These are phyloP conservation scores for Drosophila carrolli DNA, from an alignment of 1,140 invertebrate species.

Conservation along the genomic window DNA sequence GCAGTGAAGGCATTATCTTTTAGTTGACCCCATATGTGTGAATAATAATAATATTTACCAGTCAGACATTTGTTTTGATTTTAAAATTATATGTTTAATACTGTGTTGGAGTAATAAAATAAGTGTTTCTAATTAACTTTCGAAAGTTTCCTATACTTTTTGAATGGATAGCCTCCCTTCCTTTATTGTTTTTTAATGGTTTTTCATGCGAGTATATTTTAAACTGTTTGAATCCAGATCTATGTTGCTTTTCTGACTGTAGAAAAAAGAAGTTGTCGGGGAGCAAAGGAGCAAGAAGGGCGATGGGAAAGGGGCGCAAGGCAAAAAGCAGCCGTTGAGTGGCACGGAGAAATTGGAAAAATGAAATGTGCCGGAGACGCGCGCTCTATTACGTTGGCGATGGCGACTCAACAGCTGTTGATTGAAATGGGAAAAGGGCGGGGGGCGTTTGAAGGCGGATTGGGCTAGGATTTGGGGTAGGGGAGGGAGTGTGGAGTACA, in stretches of 20 bases:
- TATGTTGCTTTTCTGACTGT: not conserved
- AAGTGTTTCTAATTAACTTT: no score
- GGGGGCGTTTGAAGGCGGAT: not conserved
- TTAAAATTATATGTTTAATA: no score
- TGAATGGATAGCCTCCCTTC: no score
- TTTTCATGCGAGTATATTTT: no score
- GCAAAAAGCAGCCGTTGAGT: conserved; percentile 50
- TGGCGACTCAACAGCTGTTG: conserved; percentile 68
- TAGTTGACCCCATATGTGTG: no score
- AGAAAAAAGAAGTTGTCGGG: not conserved
- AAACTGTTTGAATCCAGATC: not conserved
- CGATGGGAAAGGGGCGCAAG: conserved; percentile 11
- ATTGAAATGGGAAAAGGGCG: conserved; percentile 47
- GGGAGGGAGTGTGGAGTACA: not conserved
- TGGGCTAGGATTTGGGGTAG: not conserved
- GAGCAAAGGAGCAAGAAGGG: conserved; percentile 1
- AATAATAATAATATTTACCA: no score
- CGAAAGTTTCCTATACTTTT: no score
- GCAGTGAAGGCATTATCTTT: no score
- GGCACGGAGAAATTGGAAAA: conserved; percentile 61
- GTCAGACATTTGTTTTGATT: no score
- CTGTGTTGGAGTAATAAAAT: no score
- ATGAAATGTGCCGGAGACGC: conserved; percentile 52
- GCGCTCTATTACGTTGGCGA: conserved; percentile 16
- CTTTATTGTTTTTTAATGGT: no score